Base-by-base conservation (phyloP, 2,797 vertebrate species). In the Xenopus petersii region DNA sequence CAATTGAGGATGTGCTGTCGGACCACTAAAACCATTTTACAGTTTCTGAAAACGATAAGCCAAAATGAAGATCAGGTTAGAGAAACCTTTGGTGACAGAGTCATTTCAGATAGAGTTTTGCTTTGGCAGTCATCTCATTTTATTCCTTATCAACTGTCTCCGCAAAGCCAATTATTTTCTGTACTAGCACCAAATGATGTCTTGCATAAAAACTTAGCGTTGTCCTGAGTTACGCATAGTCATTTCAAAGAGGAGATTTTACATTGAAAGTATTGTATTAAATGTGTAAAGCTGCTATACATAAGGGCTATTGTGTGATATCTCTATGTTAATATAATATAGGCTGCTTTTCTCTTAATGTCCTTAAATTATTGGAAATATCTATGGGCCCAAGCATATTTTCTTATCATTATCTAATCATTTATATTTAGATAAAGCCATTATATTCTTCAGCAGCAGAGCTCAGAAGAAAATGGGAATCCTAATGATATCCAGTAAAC, bases 1-100 rank as follows among this genome's bases (percentile, higher is more conserved):
- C 79, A 84, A 84, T 75, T 10, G 55, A 73, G 36, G 0, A 0
- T 74, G 2, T 12, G n/a, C 72, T 75, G 81, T 79, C 73, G 83
- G 67, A 78, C 64, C 67, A 61, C 54, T 82, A 71, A 71, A 81
- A 60, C 71, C 46, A 79, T 80, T 79, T 79, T 75, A 59, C 64
- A 70, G 64, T 80, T 70, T 75, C 60, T 64, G 71, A 80, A 75
- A 73, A 75, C 54, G 78, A 56, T 80, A 70, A 84, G 56, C 16
- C 74, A 81, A 83, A 82, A 85, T 36, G 79, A 84, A 84, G 73
- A 86, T 80, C 54, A 80, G 54, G 70, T 58, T 74, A 78, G 13
- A 83, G 48, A 82, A 84, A 80, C 17, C 63, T 82, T 80, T 65
- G 59, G 68, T 81, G 11, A 6, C 76, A 74, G 9, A 64, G 61